Base-by-base conservation (phyloP, 2,113 vertebrate genomes). In the Tenebrosternarchus preto region DNA sequence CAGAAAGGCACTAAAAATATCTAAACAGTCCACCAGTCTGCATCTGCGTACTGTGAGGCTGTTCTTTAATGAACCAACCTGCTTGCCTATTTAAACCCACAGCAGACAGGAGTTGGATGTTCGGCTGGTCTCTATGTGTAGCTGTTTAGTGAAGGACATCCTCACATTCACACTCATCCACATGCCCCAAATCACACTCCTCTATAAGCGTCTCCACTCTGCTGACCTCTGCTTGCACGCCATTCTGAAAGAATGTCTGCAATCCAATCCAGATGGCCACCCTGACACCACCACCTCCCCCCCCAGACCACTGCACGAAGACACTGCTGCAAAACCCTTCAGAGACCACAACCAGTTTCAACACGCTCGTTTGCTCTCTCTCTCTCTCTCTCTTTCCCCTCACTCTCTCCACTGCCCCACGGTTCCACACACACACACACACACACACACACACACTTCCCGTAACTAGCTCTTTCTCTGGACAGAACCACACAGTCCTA, bases 221-320 rank as follows among this genome's bases (percentile, higher is more conserved):
- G 7, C 82, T 91, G 90, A 92, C 92, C 92, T 93, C 91, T 92
- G 88, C 89, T 87, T 86, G 82, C 88, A 87, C 78, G 83, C 89
- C 90, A 88, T 86, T 90, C 86, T 82, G 84, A 78, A 91, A 90
- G 91, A 93, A 93, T 93, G 86, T 91, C 87, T 92, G 87, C 90
- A 93, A 92, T 92, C 89, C 87, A 86, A 87, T 91, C 92, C 92
- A 92, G 91, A 93, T 93, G 92, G 90, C 90, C 88, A 83, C 81
- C 79, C 83, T 87, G 84, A 80, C 43, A 12, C 43, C 43, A 12
- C 88, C 79, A n/a, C n/a, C n/a, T n/a, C 64, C 72, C 69, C 77
- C 67, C 39, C 53, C 69, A 69, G 60, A 79, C 74, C 76, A 72
- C 22, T 82, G 76, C 56, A 59, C 43, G 50, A 71, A 72, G 53